Evolutionary conservation across 2,888 invertebrate genomes (phyloP).

Genomic region (Lymantria monacha): DNA sequence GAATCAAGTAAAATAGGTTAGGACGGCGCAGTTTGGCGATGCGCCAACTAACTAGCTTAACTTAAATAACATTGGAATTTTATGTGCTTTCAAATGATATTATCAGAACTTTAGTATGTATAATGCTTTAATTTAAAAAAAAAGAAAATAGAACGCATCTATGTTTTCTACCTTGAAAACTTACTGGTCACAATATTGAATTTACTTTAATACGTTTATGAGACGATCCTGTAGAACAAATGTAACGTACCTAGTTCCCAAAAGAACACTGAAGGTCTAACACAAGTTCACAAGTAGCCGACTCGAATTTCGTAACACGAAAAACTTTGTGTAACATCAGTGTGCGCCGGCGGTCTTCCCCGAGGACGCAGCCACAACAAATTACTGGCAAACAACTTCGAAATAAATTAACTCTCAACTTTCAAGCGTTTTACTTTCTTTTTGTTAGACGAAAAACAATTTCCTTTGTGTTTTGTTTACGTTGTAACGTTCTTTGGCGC

Average conservation of each 20-base stretch:
- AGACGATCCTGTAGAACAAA: slow-evolving; percentile 16
- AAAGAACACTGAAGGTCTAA: slow-evolving; percentile 40
- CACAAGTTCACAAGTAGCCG: slow-evolving; percentile 55
- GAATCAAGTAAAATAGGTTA: slow-evolving; percentile 25
- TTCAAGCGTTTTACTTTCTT: slow-evolving; percentile 76
- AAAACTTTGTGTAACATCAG: slow-evolving; percentile 66
- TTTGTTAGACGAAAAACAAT: slow-evolving; percentile 70
- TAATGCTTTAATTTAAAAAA: not conserved
- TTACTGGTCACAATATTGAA: slow-evolving; percentile 11
- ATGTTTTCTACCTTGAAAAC: slow-evolving; percentile 1
- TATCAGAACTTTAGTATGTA: slow-evolving; percentile 15
- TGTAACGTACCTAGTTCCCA: slow-evolving; percentile 29
- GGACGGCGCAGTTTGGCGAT: slow-evolving; percentile 20
- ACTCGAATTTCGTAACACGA: slow-evolving; percentile 64
- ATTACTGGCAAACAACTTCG: slow-evolving; percentile 79
- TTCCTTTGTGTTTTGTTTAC: slow-evolving; percentile 70
- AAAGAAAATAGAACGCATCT: not conserved
- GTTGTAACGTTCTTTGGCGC: slow-evolving; percentile 46
- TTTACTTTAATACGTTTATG: slow-evolving; percentile 26
- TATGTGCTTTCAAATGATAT: slow-evolving; percentile 28
- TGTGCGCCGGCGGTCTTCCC: slow-evolving; percentile 62
- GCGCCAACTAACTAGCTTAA: slow-evolving; percentile 25
- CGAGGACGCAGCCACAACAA: slow-evolving; percentile 73
- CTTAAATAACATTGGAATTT: slow-evolving; percentile 26
- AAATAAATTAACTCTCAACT: slow-evolving; percentile 80